Percentiles rank a stretch among this genome's conserved stretches.
Evolutionary conservation across 2,113 vertebrate genomes (phyloP).

Genomic region (Isichthys henryi): DNA sequence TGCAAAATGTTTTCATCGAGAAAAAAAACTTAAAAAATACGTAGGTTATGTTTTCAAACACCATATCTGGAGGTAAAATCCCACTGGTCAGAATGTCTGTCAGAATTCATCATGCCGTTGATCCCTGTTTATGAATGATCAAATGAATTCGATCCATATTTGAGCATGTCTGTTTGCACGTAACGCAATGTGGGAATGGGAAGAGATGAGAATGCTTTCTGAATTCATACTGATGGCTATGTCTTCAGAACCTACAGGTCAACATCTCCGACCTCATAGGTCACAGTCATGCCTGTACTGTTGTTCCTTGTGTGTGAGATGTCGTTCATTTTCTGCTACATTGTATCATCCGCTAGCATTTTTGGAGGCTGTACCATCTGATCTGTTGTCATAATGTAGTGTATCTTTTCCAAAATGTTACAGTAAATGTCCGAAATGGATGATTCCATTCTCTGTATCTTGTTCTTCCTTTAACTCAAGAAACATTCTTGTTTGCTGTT

Average conservation of each 20-base stretch:
- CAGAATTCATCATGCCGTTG: neutral
- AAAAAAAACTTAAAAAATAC: neutral
- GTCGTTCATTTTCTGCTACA: neutral
- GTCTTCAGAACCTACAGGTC: neutral
- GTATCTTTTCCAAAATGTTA: neutral
- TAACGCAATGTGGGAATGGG: neutral
- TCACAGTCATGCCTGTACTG: neutral
- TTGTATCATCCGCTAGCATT: neutral
- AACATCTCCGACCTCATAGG: neutral
- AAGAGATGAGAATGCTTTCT: neutral
- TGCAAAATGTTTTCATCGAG: neutral
- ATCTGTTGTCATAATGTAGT: neutral
- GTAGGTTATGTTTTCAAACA: neutral
- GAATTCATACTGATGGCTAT: neutral
- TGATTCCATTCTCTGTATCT: neutral
- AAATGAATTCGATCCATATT: neutral
- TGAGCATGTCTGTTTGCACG: neutral
- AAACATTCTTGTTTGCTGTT: neutral
- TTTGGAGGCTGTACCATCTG: neutral
- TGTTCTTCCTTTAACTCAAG: neutral
- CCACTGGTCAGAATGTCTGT: neutral
- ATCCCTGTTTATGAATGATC: neutral
- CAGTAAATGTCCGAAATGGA: neutral
- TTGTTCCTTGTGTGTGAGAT: neutral
- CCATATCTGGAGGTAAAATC: neutral